phyloP scores from a whole-genome alignment of 2,888 invertebrate species.

The Lumbricus terrestris region DNA sequence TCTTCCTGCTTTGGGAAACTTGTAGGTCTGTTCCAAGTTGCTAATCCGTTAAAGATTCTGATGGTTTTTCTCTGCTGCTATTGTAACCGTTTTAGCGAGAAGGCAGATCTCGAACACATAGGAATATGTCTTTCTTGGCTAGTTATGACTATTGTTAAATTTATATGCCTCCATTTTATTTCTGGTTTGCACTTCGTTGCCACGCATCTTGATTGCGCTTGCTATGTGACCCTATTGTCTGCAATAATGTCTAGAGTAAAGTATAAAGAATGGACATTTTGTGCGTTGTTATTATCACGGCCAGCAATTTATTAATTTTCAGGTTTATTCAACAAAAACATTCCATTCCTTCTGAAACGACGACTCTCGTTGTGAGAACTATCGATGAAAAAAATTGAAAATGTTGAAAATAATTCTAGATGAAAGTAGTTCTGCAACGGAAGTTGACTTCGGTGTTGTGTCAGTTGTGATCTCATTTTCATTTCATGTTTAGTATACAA shows the following conservation, averaged over 20 bases:
- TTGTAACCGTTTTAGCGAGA: not conserved
- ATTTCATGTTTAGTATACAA: not conserved
- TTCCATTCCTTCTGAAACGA: not conserved
- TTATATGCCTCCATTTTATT: not conserved
- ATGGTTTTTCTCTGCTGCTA: not conserved
- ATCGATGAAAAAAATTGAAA: too few relatives aligned
- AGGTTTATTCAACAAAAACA: not conserved
- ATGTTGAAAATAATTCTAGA: not conserved
- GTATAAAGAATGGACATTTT: not conserved
- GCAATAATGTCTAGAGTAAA: not conserved
- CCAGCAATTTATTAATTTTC: not conserved
- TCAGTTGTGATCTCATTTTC: not conserved
- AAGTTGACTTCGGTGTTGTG: not conserved
- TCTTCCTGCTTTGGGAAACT: not conserved
- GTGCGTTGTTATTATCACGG: not conserved
- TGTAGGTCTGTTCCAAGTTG: not conserved
- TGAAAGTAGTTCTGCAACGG: not conserved
- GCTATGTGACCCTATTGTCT: not conserved
- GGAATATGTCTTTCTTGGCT: not conserved
- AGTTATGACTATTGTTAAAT: not conserved
- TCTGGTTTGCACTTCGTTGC: not conserved
- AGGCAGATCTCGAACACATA: not conserved
- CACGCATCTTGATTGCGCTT: not conserved
- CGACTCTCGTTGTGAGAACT: not conserved
- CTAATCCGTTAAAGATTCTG: not conserved